These are phyloP conservation scores for Eremophila alpestris DNA, from an alignment of 2,797 vertebrate species.

Conservation along the genomic window DNA sequence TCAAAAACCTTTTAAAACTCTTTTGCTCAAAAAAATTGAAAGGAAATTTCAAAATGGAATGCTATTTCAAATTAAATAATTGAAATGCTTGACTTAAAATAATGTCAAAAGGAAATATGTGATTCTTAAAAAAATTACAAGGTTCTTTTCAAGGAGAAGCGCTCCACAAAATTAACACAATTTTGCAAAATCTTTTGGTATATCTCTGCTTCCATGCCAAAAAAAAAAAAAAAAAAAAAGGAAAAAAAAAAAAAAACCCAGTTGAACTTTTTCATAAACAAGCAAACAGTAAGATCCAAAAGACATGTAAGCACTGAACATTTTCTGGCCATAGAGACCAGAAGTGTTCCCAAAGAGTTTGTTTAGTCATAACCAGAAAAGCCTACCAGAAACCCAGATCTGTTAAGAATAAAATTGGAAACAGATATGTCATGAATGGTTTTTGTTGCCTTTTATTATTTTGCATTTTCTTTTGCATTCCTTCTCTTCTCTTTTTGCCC, in stretches of 20 bases:
- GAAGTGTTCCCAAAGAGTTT: neutral
- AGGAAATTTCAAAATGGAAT: constrained; percentile 49
- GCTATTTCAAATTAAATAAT: constrained; percentile 25
- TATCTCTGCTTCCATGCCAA: accelerated
- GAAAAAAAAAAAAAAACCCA: too few species aligned
- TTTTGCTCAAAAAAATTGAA: constrained; percentile 4
- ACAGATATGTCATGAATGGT: constrained; percentile 41
- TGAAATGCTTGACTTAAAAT: constrained; percentile 20
- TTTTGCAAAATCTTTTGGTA: neutral
- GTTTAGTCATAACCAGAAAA: constrained; percentile 51
- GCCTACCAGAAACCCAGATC: constrained; percentile 42
- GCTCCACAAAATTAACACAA: neutral
- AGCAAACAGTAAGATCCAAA: neutral
- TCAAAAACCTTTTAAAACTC: constrained; percentile 36
- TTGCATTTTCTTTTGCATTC: constrained; percentile 52
- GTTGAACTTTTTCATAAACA: neutral
- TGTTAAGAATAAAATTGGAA: constrained; percentile 56
- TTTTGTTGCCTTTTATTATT: constrained; percentile 54
- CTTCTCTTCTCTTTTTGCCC: constrained; percentile 27
- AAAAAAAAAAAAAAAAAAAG: neutral
- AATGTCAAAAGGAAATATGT: constrained; percentile 6
- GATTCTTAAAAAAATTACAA: neutral
- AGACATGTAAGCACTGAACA: neutral
- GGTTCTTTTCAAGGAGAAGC: neutral
- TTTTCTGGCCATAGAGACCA: constrained; percentile 2